Evolutionary conservation across 2,888 invertebrate species (phyloP), one percentile per base, ranked within the genome.

Genomic region (Acronicta aceris): DNA sequence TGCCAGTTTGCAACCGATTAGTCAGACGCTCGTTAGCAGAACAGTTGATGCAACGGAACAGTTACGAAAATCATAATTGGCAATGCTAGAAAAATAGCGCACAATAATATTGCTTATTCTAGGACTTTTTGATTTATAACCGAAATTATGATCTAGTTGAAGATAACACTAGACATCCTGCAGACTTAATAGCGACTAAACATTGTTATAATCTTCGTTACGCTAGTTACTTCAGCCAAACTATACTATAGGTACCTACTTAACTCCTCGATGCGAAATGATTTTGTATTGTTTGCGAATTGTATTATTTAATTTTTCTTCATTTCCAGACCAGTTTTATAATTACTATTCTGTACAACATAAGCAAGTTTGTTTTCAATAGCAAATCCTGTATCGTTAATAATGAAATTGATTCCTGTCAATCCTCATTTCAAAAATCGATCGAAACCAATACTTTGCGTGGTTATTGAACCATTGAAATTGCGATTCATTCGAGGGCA

Each of bases 51-150:
- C 88, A 88, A 87, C 70, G 10, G 16, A 42, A 41, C 17, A 45
- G 77, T 92, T 91, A 83, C 88, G 85, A 91, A 89, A 92, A 81
- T 61, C 62, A 45, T 86, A 89, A 89, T 88, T 89, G 84, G 81
- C 75, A 82, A 83, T 75, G 75, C 77, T 78, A 71, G 36, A 63
- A 71, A 74, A 65, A 59, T 59, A 50, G n/a, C 10, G 10, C 46
- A 51, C 21, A 40, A 49, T 30, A 36, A 51, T 17, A 43, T 16
- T 16, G 30, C n/a, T 27, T n/a, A 15, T 48, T 48, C 15, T 21
- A 49, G 42, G 53, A 48, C 40, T 54, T 42, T 50, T 47, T 40
- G 15, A 33, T 56, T 43, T 42, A 36, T 12, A 38, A 38, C 38
- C 13, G 27, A 42, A 49, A 47, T 40, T 27, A n/a, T n/a, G 52